phyloP scores from a whole-genome alignment of 2,888 invertebrate genomes.

The Eupithecia pulchellata region DNA sequence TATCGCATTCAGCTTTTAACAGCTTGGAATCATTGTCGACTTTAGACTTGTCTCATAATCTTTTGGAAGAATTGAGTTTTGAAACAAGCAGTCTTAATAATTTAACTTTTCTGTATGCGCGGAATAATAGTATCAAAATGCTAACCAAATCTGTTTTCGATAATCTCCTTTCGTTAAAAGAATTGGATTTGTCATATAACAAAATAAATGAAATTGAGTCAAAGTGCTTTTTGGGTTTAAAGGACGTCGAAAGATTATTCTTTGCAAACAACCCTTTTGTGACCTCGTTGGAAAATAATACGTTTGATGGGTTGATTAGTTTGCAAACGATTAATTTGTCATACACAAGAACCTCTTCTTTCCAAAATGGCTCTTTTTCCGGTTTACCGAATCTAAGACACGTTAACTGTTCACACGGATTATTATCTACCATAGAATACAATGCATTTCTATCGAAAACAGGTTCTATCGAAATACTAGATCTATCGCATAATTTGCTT shows the following conservation, averaged over 20 bases:
- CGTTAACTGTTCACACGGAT: conserved; percentile 42
- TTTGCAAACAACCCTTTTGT: conserved; percentile 32
- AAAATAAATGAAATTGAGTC: conserved; percentile 31
- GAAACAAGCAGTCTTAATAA: conserved; percentile 29
- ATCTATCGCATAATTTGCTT: conserved; percentile 43
- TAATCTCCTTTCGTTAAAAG: conserved; percentile 25
- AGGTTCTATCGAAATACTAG: conserved; percentile 39
- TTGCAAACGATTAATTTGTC: conserved; percentile 35
- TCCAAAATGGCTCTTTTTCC: conserved; percentile 40
- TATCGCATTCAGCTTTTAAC: conserved; percentile 36
- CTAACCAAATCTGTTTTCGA: conserved; percentile 24
- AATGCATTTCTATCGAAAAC: conserved; percentile 38
- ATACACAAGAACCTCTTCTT: conserved; percentile 24
- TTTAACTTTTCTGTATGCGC: conserved; percentile 25
- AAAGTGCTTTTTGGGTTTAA: conserved; percentile 27
- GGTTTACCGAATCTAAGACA: conserved; percentile 27
- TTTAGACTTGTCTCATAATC: conserved; percentile 40
- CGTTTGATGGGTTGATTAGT: conserved; percentile 31
- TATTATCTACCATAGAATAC: conserved; percentile 37
- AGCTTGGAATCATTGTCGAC: conserved; percentile 24
- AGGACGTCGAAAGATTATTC: conserved; percentile 22
- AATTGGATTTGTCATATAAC: conserved; percentile 39
- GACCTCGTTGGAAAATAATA: conserved; percentile 27
- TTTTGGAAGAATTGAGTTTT: conserved; percentile 32
- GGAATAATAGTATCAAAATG: conserved; percentile 33